These are phyloP conservation scores for Diloba caeruleocephala DNA, from an alignment of 2,888 invertebrate species.

Conservation along the genomic window DNA sequence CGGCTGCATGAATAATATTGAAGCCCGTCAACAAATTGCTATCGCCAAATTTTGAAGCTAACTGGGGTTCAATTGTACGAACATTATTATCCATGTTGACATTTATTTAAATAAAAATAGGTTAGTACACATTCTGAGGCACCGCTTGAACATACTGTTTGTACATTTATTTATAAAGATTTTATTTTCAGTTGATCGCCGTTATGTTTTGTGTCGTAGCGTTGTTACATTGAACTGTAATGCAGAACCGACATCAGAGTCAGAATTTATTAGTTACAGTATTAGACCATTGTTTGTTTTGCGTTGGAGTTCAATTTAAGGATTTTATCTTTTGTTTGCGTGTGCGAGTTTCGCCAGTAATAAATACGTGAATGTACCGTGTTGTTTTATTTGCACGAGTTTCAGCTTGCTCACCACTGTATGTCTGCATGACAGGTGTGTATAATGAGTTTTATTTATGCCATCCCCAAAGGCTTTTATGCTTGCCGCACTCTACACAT, in stretches of 20 bases:
- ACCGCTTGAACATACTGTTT: constrained; percentile 20
- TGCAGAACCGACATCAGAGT: constrained; percentile 6
- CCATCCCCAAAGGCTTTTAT: too few relatives aligned
- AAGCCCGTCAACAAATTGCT: too few relatives aligned
- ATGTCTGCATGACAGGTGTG: constrained; percentile 42
- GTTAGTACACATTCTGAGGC: constrained; percentile 25
- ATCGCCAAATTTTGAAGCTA: too few relatives aligned
- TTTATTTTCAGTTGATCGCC: constrained; percentile 39
- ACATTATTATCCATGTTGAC: constrained; percentile 10
- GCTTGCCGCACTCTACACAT: constrained; percentile 5
- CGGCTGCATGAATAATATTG: too few relatives aligned
- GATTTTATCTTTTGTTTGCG: constrained; percentile 29
- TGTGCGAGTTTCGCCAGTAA: constrained; percentile 39
- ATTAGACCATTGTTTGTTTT: constrained; percentile 17
- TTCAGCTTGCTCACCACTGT: constrained; percentile 30
- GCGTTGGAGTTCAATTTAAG: constrained; percentile 11
- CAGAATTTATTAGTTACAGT: constrained; percentile 2
- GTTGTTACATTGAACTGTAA: constrained; percentile 34
- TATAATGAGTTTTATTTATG: constrained; percentile 22
- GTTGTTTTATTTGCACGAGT: constrained; percentile 43
- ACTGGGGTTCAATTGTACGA: too few relatives aligned
- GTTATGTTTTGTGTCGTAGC: constrained; percentile 42
- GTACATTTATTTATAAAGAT: constrained; percentile 31
- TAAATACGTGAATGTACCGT: constrained; percentile 54
- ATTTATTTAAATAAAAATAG: too few relatives aligned